Evolutionary conservation across 2,888 invertebrate genomes (phyloP).

Genomic region (Synanthedon tipuliformis): DNA sequence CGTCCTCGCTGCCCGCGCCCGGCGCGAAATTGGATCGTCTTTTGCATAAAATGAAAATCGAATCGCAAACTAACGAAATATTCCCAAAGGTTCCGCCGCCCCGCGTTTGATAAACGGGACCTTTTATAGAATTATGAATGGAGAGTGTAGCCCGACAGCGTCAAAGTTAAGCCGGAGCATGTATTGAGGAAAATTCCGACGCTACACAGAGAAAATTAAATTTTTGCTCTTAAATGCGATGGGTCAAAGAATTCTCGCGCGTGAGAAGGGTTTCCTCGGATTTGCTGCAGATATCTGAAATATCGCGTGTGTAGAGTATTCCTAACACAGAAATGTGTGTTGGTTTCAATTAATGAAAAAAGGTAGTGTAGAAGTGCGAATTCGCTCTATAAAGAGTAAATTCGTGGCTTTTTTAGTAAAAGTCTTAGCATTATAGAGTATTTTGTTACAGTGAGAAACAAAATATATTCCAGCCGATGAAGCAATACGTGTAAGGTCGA

Average conservation of each 20-base stretch:
- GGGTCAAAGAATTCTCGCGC: slow-evolving; percentile 5
- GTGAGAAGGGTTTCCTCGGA: background rate
- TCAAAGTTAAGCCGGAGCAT: slow-evolving; percentile 4
- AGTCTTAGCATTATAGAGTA: slow-evolving; percentile 4
- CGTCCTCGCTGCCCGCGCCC: slow-evolving; percentile 21
- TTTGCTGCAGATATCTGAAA: slow-evolving; percentile 1
- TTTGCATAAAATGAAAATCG: slow-evolving; percentile 67
- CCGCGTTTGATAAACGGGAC: slow-evolving; percentile 23
- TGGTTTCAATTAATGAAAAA: no score
- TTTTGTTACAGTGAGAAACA: no score
- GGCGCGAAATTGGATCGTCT: slow-evolving; percentile 54
- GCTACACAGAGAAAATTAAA: slow-evolving; percentile 4
- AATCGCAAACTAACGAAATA: slow-evolving; percentile 59
- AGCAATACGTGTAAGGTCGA: background rate
- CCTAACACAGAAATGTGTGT: background rate
- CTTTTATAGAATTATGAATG: slow-evolving; percentile 32
- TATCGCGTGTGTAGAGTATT: background rate
- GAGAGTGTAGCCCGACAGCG: slow-evolving; percentile 7
- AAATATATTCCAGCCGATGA: slow-evolving; percentile 3
- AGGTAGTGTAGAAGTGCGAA: no score
- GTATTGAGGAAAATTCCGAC: background rate
- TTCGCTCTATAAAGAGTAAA: background rate
- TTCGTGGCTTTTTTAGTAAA: background rate
- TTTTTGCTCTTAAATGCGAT: slow-evolving; percentile 4
- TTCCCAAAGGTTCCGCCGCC: slow-evolving; percentile 28